Percentiles rank a stretch among this genome's conserved stretches.
Evolutionary conservation across 2,113 vertebrate species (phyloP).

Genomic region (Misgurnus anguillicaudatus): DNA sequence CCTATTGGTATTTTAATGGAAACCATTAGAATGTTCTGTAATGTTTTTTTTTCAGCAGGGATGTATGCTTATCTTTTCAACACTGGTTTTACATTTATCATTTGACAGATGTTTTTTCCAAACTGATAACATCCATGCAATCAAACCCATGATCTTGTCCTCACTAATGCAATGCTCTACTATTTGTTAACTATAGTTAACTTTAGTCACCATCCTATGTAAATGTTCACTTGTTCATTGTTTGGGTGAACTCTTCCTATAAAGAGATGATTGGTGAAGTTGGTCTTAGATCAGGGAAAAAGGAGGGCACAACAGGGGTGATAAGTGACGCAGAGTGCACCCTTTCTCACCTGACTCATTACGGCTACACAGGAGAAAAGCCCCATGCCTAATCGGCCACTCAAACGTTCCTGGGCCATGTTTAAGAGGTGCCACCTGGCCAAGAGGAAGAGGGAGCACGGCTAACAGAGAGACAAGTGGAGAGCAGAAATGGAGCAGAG

Average conservation of each 20-base stretch:
- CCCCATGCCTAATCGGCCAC: conserved; percentile 77
- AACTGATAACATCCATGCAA: too few species aligned
- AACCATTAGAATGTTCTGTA: too few species aligned
- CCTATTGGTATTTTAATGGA: too few species aligned
- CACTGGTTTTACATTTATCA: too few species aligned
- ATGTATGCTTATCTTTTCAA: too few species aligned
- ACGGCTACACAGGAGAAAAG: conserved; percentile 63
- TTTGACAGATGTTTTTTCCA: too few species aligned
- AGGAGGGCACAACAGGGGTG: neutral
- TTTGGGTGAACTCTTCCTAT: neutral
- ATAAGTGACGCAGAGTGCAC: conserved; percentile 34
- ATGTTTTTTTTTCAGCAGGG: too few species aligned
- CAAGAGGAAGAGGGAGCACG: conserved; percentile 47
- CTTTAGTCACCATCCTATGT: too few species aligned
- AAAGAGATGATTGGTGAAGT: neutral
- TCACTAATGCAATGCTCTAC: too few species aligned
- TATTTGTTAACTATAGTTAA: too few species aligned
- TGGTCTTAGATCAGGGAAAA: neutral
- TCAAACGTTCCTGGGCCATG: conserved; percentile 72
- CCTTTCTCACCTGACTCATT: conserved; percentile 63
- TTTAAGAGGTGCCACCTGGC: conserved; percentile 71
- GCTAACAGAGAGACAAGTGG: conserved; percentile 54
- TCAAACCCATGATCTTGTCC: too few species aligned
- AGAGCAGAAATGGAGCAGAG: conserved; percentile 74
- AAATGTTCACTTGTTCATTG: neutral